Base-by-base conservation (phyloP, 30 jellyfish, hydroid and myxozoan genomes). In the Cassiopea xamachana region DNA sequence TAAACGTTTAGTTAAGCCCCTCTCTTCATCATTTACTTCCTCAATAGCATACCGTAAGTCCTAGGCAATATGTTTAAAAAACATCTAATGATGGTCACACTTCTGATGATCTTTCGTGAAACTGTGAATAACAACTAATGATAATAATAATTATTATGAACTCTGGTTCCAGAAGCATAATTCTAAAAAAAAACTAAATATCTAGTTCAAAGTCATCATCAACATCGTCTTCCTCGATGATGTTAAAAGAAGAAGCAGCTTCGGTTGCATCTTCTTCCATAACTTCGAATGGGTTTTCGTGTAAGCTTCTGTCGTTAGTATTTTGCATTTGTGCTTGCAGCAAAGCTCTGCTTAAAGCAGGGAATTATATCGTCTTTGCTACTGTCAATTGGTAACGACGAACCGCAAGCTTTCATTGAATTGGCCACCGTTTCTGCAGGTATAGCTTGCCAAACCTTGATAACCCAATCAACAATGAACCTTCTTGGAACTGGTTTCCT, bases 211-310 rank as follows among this genome's bases (percentile, higher is more conserved):
- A 10, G 84, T 75, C 84, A 75, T 44, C 84, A 19, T 75, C 78
- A 69, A 14, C 84, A 75, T 75, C 68, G 73, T 75, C 84, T 75
- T 75, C 84, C 84, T 44, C 61, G 84, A 75, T 75, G 84, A 75
- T 75, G 84, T 75, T 5, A 75, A 75, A 46, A 75, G 73, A 75
- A 75, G 84, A 44, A 75, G 58, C 84, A 75, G 84, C 84, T 75
- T 75, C 1, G 73, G 84, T 75, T 3, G 12, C 64, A 55, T 55
- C 10, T 55, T 55, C 64, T 55, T 0, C 64, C 64, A 55, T 75
- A 8, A 27, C 17, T 75, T 46, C n/a, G 61, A 19, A 75, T 75
- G 84, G 84, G 61, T 75, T 75, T 75, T 75, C 84, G 73, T 75
- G 73, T 75, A 75, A 75, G 84, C 84, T 55, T 55, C 12, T 10